Evolutionary conservation across 2,113 vertebrate genomes (phyloP).

Genomic region (Chinchilla lanigera): DNA sequence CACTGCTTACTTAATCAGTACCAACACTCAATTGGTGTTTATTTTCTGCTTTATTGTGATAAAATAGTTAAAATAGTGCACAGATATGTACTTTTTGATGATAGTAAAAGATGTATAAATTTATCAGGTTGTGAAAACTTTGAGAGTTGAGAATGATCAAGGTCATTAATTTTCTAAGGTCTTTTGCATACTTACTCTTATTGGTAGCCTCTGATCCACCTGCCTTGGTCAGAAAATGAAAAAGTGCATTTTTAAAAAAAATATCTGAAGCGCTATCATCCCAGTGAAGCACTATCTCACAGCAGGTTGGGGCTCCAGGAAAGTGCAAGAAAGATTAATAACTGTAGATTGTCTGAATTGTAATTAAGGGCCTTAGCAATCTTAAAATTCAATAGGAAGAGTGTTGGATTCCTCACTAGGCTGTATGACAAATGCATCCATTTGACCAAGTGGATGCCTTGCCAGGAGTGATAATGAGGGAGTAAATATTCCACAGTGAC

Average conservation of each 20-base stretch:
- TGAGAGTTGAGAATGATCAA: not conserved
- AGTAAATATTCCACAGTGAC: slow-evolving; percentile 52
- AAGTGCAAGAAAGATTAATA: slow-evolving; percentile 60
- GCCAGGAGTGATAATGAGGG: slow-evolving; percentile 57
- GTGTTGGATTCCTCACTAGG: not conserved
- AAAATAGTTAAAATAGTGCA: not conserved
- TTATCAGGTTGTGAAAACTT: not conserved
- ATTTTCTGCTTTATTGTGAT: not conserved
- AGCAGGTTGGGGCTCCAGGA: not conserved
- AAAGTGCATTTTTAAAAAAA: too few relatives aligned
- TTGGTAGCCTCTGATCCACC: not conserved
- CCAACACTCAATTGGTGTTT: not conserved
- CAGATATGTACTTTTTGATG: not conserved
- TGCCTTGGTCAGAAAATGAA: not conserved
- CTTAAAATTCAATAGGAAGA: slow-evolving; percentile 49
- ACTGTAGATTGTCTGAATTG: slow-evolving; percentile 53
- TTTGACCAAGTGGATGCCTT: slow-evolving; percentile 51
- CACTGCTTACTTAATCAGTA: not conserved
- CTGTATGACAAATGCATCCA: slow-evolving; percentile 65
- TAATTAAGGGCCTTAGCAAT: slow-evolving; percentile 68
- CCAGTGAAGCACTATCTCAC: not conserved
- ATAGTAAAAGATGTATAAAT: not conserved
- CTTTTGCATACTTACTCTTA: not conserved
- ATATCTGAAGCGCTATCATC: not conserved
- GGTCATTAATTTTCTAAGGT: not conserved